A percentile compares a stretch with the other conserved stretches of the same genome.
Conservation (phyloP, 1,140 invertebrate genomes). For the Galleria mellonella region DNA sequence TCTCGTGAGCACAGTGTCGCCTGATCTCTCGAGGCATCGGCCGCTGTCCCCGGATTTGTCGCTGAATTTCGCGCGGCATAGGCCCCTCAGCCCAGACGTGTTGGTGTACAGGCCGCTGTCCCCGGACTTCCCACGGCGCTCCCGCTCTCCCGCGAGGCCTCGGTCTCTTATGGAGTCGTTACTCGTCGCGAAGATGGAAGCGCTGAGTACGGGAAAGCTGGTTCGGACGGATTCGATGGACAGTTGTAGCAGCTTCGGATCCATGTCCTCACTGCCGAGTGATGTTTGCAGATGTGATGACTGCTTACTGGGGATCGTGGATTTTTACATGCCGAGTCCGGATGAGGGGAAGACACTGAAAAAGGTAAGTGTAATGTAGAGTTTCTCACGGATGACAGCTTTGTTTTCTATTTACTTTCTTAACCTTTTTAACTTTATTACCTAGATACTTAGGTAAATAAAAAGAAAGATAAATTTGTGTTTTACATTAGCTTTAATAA, state of each 20-base stretch:
- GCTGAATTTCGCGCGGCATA: constrained; percentile 19
- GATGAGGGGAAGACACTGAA: constrained; percentile 74
- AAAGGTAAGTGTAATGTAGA: constrained; percentile 77
- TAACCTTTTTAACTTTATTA: too few relatives aligned
- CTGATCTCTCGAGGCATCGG: constrained; percentile 28
- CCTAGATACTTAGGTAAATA: too few relatives aligned
- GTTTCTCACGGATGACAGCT: too few relatives aligned
- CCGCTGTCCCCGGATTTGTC: constrained; percentile 29
- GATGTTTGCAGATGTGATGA: constrained; percentile 89
- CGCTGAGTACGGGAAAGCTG: constrained; percentile 70
- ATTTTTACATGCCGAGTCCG: constrained; percentile 80
- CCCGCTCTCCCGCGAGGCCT: constrained; percentile 72
- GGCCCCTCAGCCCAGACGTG: constrained; percentile 23
- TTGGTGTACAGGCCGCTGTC: constrained; percentile 34
- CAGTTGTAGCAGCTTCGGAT: constrained; percentile 83
- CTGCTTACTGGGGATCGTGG: constrained; percentile 86
- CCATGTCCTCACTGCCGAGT: constrained; percentile 78
- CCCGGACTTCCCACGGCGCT: constrained; percentile 53
- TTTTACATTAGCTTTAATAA: too few relatives aligned
- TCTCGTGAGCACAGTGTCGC: constrained; percentile 23
- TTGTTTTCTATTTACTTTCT: too few relatives aligned
- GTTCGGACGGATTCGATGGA: constrained; percentile 85
- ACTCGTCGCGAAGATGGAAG: constrained; percentile 85
- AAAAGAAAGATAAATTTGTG: too few relatives aligned
- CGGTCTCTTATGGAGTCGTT: constrained; percentile 85